A percentile compares a stretch with the other conserved stretches of the same genome.
phyloP scores from a whole-genome alignment of 2,113 vertebrate species.

The Mirounga angustirostris region DNA sequence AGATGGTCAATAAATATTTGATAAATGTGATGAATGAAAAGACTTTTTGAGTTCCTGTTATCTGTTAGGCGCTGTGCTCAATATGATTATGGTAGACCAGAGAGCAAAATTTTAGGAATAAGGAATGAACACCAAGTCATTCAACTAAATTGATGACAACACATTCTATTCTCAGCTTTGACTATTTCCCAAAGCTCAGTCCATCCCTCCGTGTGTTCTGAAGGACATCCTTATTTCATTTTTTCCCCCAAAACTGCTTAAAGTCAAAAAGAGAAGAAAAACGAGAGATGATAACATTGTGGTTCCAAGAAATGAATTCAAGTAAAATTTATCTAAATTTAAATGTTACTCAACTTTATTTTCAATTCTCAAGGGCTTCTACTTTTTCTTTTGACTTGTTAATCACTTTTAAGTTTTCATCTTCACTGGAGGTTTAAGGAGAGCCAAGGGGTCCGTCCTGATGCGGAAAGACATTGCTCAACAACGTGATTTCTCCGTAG shows the following conservation, averaged over 20 bases:
- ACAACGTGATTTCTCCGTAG: neutral
- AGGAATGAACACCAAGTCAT: constrained; percentile 37
- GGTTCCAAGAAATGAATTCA: constrained; percentile 48
- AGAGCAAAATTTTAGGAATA: constrained; percentile 45
- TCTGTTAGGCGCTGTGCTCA: neutral
- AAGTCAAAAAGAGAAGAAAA: constrained; percentile 7
- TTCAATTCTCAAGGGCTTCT: constrained; percentile 20
- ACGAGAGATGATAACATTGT: neutral
- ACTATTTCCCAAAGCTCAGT: constrained; percentile 1
- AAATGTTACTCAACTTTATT: constrained; percentile 49
- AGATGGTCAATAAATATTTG: constrained; percentile 2
- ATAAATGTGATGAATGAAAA: constrained; percentile 1
- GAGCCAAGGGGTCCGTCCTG: neutral
- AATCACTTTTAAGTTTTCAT: constrained; percentile 14
- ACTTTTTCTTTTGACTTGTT: constrained; percentile 24
- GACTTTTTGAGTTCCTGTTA: neutral
- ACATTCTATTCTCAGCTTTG: constrained; percentile 45
- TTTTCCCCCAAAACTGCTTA: neutral
- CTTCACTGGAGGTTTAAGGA: neutral
- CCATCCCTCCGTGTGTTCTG: constrained; percentile 17
- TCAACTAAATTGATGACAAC: constrained; percentile 46
- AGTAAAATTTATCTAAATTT: constrained; percentile 42
- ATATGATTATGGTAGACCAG: neutral
- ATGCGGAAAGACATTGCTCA: neutral
- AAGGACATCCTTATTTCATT: constrained; percentile 48